phyloP scores from a whole-genome alignment of 2,888 invertebrate species.

The Villa cingulata region DNA sequence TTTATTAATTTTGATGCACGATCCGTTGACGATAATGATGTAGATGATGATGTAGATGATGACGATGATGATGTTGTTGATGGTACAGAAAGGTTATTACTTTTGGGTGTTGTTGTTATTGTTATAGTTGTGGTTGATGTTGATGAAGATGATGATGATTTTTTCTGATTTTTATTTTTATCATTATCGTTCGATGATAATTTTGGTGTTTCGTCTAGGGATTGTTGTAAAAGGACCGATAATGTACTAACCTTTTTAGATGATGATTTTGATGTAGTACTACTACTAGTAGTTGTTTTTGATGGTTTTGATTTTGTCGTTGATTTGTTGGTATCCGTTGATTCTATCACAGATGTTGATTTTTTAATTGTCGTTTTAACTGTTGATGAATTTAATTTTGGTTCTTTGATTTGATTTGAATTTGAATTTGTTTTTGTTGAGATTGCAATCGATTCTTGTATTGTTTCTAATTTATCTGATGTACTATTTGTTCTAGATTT shows the following conservation, averaged over 20 bases:
- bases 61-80: background rate
- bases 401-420: background rate
- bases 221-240: conserved; percentile 28
- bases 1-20: conserved; percentile 1
- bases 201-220: conserved; percentile 32
- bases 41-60: conserved; percentile 2
- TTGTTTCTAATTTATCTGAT: conserved; percentile 10
- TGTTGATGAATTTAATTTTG: too few species aligned
- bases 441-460: conserved; percentile 17
- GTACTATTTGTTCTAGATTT: conserved; percentile 3
- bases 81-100: too few species aligned
- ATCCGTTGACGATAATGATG: conserved; percentile 7
- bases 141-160: conserved; percentile 1
- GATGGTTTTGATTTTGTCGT: conserved; percentile 11
- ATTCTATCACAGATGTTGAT: conserved; percentile 25
- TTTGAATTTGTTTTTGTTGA: conserved; percentile 21
- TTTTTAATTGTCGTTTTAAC: conserved; percentile 14
- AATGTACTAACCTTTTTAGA: conserved; percentile 22
- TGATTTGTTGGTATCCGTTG: conserved; percentile 9
- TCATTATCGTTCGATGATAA: conserved; percentile 19
- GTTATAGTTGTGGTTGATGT: conserved; percentile 4
- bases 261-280: background rate
- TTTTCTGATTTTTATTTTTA: conserved; percentile 1
- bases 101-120: conserved; percentile 2
- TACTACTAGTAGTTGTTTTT: background rate